Percentiles rank a stretch among this genome's conserved stretches.
Evolutionary conservation across 2,113 vertebrate species (phyloP).

Genomic region (Rana temporaria): DNA sequence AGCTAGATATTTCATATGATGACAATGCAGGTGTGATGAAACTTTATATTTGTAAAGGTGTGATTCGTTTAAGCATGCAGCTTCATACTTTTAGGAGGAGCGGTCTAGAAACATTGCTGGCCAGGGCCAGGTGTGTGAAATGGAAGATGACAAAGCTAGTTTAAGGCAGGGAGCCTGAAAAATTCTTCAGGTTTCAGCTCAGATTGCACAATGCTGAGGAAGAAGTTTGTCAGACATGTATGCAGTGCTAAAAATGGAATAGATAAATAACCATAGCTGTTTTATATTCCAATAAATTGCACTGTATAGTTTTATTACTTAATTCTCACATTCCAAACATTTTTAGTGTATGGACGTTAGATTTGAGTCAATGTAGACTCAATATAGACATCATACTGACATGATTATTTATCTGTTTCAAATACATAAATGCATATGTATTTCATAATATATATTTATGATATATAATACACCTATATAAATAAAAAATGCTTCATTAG

Average conservation of each 20-base stretch:
- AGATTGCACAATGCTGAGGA: conserved; percentile 23
- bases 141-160: conserved; percentile 32
- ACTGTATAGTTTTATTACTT: not conserved
- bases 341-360: too few species aligned
- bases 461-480: too few species aligned
- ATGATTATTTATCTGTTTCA: too few species aligned
- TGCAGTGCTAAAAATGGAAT: conserved; percentile 36
- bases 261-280: not conserved
- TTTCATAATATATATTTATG: too few species aligned
- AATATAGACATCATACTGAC: too few species aligned
- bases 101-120: conserved; percentile 15
- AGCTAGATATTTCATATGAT: too few species aligned
- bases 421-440: too few species aligned
- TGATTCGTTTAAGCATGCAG: conserved; percentile 41
- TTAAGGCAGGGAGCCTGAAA: not conserved
- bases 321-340: too few species aligned
- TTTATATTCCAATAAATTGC: not conserved
- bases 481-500: too few species aligned
- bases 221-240: not conserved
- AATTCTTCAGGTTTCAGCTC: conserved; percentile 37
- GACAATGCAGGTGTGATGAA: too few species aligned
- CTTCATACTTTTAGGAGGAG: conserved; percentile 29
- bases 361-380: too few species aligned
- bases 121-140: conserved; percentile 29
- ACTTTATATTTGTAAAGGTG: not conserved